These are phyloP conservation scores for Zygaena filipendulae DNA, from an alignment of 2,888 invertebrate genomes.

Conservation along the genomic window DNA sequence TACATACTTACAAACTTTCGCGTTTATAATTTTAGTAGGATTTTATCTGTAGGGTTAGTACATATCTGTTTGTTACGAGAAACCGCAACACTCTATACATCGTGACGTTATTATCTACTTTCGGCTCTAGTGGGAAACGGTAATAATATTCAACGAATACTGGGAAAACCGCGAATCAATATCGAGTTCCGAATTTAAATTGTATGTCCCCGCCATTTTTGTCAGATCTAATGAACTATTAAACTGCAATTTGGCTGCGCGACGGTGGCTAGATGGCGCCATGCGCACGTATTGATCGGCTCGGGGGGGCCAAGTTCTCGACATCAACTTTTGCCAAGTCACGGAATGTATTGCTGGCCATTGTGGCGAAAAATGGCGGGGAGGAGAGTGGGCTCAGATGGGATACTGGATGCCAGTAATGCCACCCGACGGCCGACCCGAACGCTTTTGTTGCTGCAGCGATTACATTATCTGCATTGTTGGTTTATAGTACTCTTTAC, in stretches of 20 bases:
- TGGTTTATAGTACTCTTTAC: slow-evolving; percentile 2
- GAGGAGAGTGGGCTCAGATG: slow-evolving; percentile 39
- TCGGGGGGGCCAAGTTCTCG: slow-evolving; percentile 50
- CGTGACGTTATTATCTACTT: too few species aligned
- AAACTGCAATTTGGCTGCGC: slow-evolving; percentile 68
- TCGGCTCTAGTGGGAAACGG: too few species aligned
- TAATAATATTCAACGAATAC: too few species aligned
- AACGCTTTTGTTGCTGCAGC: slow-evolving; percentile 28
- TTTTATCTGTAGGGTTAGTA: too few species aligned
- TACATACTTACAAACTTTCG: too few species aligned
- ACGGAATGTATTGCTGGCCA: slow-evolving; percentile 65
- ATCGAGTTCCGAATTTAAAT: slow-evolving; percentile 62
- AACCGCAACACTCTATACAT: too few species aligned
- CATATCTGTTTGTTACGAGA: too few species aligned
- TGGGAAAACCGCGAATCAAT: slow-evolving; percentile 58
- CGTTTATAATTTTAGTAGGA: too few species aligned
- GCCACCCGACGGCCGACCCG: slow-evolving; percentile 32
- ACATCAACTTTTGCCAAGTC: slow-evolving; percentile 63
- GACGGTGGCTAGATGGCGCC: slow-evolving; percentile 58
- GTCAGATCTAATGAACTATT: slow-evolving; percentile 68
- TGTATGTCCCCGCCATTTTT: slow-evolving; percentile 63
- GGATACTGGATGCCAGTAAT: too few species aligned
- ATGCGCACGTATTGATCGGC: slow-evolving; percentile 64
- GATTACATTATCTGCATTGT: too few species aligned
- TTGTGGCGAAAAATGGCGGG: slow-evolving; percentile 65